Evolutionary conservation across 2,113 vertebrate genomes (phyloP), one percentile per base, ranked within the genome.

Genomic region (Eolophus roseicapilla): DNA sequence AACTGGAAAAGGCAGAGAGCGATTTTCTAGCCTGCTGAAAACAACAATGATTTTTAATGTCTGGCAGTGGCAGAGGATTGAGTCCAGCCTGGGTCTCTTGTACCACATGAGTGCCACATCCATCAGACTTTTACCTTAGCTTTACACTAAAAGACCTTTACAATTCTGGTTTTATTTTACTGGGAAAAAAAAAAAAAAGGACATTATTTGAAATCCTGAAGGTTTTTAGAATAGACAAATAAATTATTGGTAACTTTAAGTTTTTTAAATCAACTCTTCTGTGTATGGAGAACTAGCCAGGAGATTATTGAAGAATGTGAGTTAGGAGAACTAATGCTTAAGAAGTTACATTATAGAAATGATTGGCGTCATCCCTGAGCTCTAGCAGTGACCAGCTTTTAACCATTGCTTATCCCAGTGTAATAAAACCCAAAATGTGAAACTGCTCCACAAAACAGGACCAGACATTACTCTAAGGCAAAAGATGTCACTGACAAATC

Each of bases 141-240:
- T 85, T 52, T 65, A 31, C 4, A 17, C 9, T 75, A 35, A 57
- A 78, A 84, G n/a, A 43, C 3, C 23, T 44, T 74, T 60, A 31
- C 9, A 75, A 44, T 63, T 75, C 11, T 59, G 29, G 5, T 55
- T 76, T 81, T 59, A 59, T 39, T 82, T 76, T 17, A 47, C 16
- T 3, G 8, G 33, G 3, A 28, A 12, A 35, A 31, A 19, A 28
- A 39, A 17, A 41, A 14, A 59, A 4, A 15, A 0, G 3, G 1
- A 12, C 5, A 13, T 70, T 83, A 46, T 81, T 70, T 49, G 9
- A 70, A 70, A 77, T 67, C 11, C 6, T 49, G 7, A 80, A 37
- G 2, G 71, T 90, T 77, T 62, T 15, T 44, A 37, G 10, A 65
- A 15, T 8, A 60, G 49, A 41, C 3, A 78, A 78, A 37, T 21